A percentile compares a stretch with the other conserved stretches of the same genome.
Evolutionary conservation across 92 coral and sea anemone genomes (phyloP).

Genomic region (Parazoanthus darwini): DNA sequence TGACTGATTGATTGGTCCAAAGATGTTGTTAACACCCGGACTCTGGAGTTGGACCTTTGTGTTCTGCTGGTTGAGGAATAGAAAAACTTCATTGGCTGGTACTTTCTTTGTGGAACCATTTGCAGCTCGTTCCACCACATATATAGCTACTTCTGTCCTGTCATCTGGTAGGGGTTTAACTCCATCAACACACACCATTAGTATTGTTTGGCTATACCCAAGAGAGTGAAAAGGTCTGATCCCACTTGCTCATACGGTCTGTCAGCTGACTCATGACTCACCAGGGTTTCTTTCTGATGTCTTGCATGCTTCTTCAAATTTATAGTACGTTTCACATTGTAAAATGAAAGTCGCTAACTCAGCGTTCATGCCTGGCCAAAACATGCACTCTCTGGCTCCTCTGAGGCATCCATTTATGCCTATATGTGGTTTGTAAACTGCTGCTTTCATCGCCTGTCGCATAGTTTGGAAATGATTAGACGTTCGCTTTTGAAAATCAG

Average conservation of each 20-base stretch:
- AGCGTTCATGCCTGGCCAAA: conserved; percentile 58
- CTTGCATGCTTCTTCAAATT: conserved; percentile 8
- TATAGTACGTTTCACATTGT: conserved; percentile 49
- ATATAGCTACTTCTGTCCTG: conserved; percentile 93
- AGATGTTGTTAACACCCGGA: no score
- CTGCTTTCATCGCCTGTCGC: conserved; percentile 13
- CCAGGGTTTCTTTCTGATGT: conserved; percentile 47
- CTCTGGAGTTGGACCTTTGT: no score
- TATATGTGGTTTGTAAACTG: conserved; percentile 46
- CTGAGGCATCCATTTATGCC: conserved; percentile 61
- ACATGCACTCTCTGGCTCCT: conserved; percentile 61
- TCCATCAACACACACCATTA: no score
- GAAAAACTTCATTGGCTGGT: conserved; percentile 81
- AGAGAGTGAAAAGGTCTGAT: conserved; percentile 44
- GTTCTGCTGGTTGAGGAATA: conserved; percentile 75
- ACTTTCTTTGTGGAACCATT: conserved; percentile 87
- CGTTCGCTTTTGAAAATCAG: conserved; percentile 49
- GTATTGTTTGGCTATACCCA: no score
- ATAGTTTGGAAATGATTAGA: background rate
- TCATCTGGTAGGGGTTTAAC: no score
- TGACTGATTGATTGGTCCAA: no score
- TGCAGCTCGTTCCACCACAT: conserved; percentile 95
- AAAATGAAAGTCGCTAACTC: conserved; percentile 40
- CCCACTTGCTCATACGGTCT: conserved; percentile 62
- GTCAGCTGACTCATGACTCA: conserved; percentile 63